phyloP scores from a whole-genome alignment of 2,113 vertebrate genomes.

The Parus major region DNA sequence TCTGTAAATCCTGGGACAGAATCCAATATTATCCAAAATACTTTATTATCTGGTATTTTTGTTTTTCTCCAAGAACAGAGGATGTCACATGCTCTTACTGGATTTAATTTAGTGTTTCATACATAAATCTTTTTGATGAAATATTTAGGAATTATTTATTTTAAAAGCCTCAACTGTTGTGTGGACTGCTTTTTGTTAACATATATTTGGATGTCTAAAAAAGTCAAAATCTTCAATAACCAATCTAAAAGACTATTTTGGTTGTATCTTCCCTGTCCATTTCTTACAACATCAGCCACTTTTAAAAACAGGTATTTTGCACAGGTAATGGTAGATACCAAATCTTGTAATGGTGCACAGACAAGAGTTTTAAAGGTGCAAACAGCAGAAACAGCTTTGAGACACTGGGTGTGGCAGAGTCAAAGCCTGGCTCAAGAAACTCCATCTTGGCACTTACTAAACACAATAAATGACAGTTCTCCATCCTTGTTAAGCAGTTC shows the following conservation, averaged over 20 bases:
- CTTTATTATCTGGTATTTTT: neutral
- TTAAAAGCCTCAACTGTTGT: neutral
- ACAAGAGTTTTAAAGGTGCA: neutral
- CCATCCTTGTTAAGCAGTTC: neutral
- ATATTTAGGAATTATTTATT: neutral
- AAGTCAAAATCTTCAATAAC: neutral
- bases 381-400: neutral
- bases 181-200: neutral
- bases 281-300: neutral
- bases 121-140: neutral
- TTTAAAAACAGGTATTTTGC: neutral
- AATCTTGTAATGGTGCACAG: neutral
- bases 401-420: neutral
- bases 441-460: rapidly evolving
- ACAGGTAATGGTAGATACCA: neutral
- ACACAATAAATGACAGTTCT: neutral
- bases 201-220: neutral
- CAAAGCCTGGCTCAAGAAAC: neutral
- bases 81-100: neutral
- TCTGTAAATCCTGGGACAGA: neutral
- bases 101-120: neutral
- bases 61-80: neutral
- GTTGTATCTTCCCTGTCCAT: neutral
- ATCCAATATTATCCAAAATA: neutral
- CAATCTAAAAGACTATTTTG: neutral